These are phyloP conservation scores for Helarctos malayanus DNA, from an alignment of 2,797 vertebrate species.

Conservation along the genomic window DNA sequence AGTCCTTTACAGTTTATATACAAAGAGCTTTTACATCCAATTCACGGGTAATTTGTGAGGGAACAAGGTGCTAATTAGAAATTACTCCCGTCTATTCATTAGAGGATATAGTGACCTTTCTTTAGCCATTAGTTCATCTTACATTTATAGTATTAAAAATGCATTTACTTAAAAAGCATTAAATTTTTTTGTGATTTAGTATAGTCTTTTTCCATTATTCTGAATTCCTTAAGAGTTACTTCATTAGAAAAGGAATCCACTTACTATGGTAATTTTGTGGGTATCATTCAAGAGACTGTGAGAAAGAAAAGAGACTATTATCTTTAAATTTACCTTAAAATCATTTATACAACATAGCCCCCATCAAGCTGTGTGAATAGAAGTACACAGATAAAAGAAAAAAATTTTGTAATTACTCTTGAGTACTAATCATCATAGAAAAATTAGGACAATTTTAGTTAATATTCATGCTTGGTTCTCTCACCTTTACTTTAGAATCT, in stretches of 20 bases:
- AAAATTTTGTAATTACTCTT: neutral
- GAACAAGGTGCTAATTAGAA: constrained; percentile 53
- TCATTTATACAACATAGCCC: neutral
- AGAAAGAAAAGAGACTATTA: neutral
- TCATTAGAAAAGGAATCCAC: constrained; percentile 29
- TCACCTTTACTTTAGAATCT: constrained; percentile 5
- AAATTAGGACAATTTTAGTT: neutral
- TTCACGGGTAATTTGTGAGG: constrained; percentile 14
- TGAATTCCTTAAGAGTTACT: constrained; percentile 30
- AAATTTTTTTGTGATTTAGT: constrained; percentile 13
- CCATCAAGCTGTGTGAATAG: neutral
- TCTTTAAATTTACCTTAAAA: constrained; percentile 57
- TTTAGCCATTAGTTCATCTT: constrained; percentile 13
- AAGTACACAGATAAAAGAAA: neutral
- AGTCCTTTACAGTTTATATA: constrained; percentile 30
- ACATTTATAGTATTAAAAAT: constrained; percentile 3
- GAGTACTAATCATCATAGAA: neutral
- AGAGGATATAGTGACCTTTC: neutral
- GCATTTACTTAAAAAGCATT: constrained; percentile 18
- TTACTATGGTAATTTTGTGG: neutral
- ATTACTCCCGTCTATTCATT: constrained; percentile 47
- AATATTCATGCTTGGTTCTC: neutral
- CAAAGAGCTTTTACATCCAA: constrained; percentile 41
- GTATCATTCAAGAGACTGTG: neutral
- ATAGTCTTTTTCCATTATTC: neutral